Evolutionary conservation across 2,113 vertebrate species (phyloP), one percentile per base, ranked within the genome.

Genomic region (Solea solea): DNA sequence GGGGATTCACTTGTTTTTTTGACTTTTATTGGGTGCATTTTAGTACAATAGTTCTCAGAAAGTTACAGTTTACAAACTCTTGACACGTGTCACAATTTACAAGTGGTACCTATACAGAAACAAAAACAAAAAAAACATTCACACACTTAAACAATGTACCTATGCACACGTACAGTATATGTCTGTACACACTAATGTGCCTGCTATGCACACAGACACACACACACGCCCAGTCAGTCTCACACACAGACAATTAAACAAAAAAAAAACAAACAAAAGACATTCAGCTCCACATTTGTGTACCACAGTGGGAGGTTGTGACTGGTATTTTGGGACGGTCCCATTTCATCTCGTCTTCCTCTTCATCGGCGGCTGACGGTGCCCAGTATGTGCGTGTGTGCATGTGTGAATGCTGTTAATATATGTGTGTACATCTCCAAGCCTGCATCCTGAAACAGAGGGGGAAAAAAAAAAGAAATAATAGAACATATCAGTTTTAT

Each of bases 1-100:
- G 63, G 64, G 56, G 80, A 82, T 82, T 84, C 70, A 88, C 80
- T 79, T 52, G 90, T 79, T 85, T 89, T 80, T 91, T 93, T 93
- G 88, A 87, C 89, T 65, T 94, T 94, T 94, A 94, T 94, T 94
- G 92, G 93, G 93, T 94, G 92, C 89, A 90, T 94, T 93, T 94
- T 93, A 93, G 90, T 94, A 94, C 94, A 94, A 94, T 93, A 91
- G 79, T 94, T 93, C 83, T 94, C 93, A 86, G 91, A 93, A 94
- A 94, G 93, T 93, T 94, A 94, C 94, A 93, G 78, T 74, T 93
- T 94, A 94, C 93, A 94, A 94, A 94, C 91, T 93, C 92, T 90
- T 90, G 89, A 92, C 90, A 93, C 89, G 64, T 92, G 85, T 93
- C 93, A 94, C 94, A 93, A 92, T 93, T 91, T 93, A 94, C 93